Conservation (phyloP, 2,888 invertebrate species). For the Cactoblastis cactorum region DNA sequence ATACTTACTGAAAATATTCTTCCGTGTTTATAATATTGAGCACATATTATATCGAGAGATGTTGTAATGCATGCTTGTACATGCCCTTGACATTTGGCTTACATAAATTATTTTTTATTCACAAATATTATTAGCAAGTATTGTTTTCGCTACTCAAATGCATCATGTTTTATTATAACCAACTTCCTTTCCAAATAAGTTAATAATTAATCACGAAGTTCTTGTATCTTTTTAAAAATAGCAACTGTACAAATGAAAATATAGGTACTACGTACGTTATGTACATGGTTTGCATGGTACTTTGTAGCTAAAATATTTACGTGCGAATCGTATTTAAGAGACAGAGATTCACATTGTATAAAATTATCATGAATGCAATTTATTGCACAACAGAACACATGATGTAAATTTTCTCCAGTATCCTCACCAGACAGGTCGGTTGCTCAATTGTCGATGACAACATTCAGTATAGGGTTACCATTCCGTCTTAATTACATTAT, state of each 20-base stretch:
- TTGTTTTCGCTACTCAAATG: too few relatives aligned
- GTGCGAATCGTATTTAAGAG: not conserved
- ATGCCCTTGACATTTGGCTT: constrained; percentile 2
- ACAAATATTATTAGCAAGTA: not conserved
- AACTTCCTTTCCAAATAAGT: too few relatives aligned
- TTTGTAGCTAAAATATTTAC: not conserved
- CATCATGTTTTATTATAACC: too few relatives aligned
- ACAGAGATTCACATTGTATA: not conserved
- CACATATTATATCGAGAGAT: not conserved
- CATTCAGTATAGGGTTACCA: constrained; percentile 40
- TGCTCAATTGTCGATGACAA: constrained; percentile 51
- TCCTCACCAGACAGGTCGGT: constrained; percentile 1
- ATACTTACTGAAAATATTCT: too few relatives aligned
- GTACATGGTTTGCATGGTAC: too few relatives aligned
- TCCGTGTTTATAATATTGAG: not conserved
- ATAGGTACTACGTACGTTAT: too few relatives aligned
- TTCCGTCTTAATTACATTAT: not conserved
- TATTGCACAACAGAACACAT: not conserved
- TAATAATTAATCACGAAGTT: too few relatives aligned
- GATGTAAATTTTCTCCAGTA: constrained; percentile 4
- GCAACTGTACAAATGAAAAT: too few relatives aligned
- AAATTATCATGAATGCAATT: not conserved
- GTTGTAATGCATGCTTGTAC: not conserved
- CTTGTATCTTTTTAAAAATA: too few relatives aligned
- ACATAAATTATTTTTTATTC: not conserved